Conservation (phyloP, 2,113 vertebrate species). For the Petaurus breviceps region DNA sequence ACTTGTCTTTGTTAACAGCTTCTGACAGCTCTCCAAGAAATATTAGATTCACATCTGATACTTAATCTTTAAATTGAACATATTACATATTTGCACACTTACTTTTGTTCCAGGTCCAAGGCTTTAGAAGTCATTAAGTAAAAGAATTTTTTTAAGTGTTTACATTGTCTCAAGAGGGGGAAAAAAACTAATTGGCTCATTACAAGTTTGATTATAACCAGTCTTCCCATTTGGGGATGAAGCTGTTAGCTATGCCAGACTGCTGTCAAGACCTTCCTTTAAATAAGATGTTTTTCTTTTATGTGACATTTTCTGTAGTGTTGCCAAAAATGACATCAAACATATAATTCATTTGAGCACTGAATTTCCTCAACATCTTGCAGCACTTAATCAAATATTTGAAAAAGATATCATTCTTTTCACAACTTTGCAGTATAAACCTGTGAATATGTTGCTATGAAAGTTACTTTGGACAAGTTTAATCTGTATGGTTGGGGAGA, state of each 20-base stretch:
- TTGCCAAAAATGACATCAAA: constrained; percentile 85
- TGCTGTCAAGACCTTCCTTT: constrained; percentile 82
- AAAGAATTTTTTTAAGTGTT: constrained; percentile 68
- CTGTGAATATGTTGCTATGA: constrained; percentile 65
- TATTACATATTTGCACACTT: constrained; percentile 33
- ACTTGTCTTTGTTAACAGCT: constrained; percentile 32
- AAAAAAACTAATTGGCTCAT: constrained; percentile 36
- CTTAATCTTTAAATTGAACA: constrained; percentile 42
- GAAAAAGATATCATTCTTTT: constrained; percentile 73
- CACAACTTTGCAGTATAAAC: constrained; percentile 69
- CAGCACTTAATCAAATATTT: constrained; percentile 82
- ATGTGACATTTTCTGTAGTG: constrained; percentile 78
- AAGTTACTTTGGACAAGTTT: constrained; percentile 66
- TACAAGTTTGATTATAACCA: constrained; percentile 77
- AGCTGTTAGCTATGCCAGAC: constrained; percentile 77
- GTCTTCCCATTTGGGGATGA: constrained; percentile 75
- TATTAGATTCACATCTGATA: constrained; percentile 42
- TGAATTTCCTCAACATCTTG: constrained; percentile 80
- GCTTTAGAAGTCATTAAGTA: constrained; percentile 59
- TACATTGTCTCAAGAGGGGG: constrained; percentile 68
- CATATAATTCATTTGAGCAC: constrained; percentile 73
- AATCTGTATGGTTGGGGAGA: constrained; percentile 15
- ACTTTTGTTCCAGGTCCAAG: constrained; percentile 35
- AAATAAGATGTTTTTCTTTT: constrained; percentile 82
- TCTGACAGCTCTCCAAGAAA: constrained; percentile 50